Percentiles rank a stretch among this genome's conserved stretches.
Conservation (phyloP, 2,888 invertebrate genomes). For the Sympetrum striolatum region DNA sequence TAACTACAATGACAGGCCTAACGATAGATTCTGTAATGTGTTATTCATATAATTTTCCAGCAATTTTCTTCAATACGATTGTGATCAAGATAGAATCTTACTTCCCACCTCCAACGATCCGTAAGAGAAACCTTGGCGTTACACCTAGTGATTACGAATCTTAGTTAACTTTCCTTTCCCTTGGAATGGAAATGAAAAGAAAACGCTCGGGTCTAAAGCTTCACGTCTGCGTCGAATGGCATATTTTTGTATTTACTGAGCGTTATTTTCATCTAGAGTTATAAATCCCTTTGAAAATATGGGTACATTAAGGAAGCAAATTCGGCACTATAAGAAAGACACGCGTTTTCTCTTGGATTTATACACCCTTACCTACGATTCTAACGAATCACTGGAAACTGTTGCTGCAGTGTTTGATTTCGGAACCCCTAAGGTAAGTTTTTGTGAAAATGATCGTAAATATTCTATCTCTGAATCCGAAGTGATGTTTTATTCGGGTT, state of each 20-base stretch:
- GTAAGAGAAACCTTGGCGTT: constrained; percentile 21
- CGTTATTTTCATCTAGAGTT: not conserved
- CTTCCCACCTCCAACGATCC: not conserved
- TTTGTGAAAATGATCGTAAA: not conserved
- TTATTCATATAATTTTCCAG: too few species aligned
- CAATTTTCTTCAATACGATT: constrained; percentile 58
- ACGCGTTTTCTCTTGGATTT: constrained; percentile 82
- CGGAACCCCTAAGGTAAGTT: not conserved
- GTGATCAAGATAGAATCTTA: not conserved
- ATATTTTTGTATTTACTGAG: not conserved
- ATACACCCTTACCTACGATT: constrained; percentile 85
- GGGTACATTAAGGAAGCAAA: constrained; percentile 44
- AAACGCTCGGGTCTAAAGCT: not conserved
- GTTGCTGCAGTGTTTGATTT: not conserved
- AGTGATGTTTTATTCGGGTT: too few species aligned
- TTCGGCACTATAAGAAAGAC: constrained; percentile 87
- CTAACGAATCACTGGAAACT: constrained; percentile 74
- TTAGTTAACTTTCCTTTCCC: constrained; percentile 1
- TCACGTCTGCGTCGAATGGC: not conserved
- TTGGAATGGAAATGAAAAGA: not conserved
- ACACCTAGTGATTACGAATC: not conserved
- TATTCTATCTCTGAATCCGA: not conserved
- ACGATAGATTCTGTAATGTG: too few species aligned
- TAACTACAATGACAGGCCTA: too few species aligned
- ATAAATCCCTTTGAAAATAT: not conserved